Evolutionary conservation across 2,888 invertebrate species (phyloP), one percentile per base, ranked within the genome.

Genomic region (Clepsis dumicolana): DNA sequence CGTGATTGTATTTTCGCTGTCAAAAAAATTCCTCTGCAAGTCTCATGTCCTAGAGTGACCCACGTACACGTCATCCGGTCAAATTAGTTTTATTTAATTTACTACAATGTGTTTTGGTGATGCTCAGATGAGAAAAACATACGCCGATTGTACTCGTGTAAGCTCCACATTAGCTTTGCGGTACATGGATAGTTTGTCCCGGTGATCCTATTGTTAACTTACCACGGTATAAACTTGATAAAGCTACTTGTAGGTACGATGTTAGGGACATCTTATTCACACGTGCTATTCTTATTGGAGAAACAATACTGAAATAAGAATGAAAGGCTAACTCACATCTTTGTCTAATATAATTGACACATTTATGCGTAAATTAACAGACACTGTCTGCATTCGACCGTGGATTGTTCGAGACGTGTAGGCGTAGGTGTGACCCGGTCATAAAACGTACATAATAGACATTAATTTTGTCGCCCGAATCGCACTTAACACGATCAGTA

Each of bases 91-190:
- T 35, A 24, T 27, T 60, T 27, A 10, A 24, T 27, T 60, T 27
- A 10, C 21, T 27, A 64, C 35, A 4, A 14, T 44, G 44, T 59
- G 32, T 44, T 53, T 44, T 27, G 53, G 41, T 53, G 32, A 44
- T 24, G 32, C 50, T 41, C 29, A 7, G 38, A 21, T 44, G 54
- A 66, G n/a, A 54, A 66, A 66, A 62, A 61, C 44, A 54, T 54
- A 41, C 32, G 29, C 48, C 53, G 35, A 54, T 61, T 61, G 65
- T 44, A 29, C 35, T 65, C 52, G 44, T 21, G 53, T 32, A 53
- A 41, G 53, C 53, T 53, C 24, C 24, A 44, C 35, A 56, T 61
- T 62, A 61, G 54, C 32, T 48, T 18, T 66, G 48, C 38, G n/a
- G 25, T 52, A 35, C 53, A 25, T 52, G 12, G 41, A 60, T 14